Evolutionary conservation across 2,113 vertebrate species (phyloP).

Genomic region (Chloropsis cyanopogon): DNA sequence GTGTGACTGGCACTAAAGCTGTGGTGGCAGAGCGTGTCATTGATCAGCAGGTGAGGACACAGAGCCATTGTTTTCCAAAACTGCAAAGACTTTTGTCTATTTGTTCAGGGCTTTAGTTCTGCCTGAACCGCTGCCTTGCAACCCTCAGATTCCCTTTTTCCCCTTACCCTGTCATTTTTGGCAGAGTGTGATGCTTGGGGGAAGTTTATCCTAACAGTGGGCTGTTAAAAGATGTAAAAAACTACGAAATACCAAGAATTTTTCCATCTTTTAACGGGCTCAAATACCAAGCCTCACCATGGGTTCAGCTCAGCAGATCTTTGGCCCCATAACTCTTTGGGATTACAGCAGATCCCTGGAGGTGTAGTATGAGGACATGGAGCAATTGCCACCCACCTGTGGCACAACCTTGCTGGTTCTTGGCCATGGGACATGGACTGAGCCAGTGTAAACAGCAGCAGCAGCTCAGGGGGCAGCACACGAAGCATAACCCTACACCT

Average conservation of each 20-base stretch:
- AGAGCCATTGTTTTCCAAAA: not conserved
- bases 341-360: not conserved
- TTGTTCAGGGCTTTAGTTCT: not conserved
- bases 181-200: too few relatives aligned
- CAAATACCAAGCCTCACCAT: rapidly evolving
- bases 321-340: not conserved
- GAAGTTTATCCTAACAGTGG: not conserved
- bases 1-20: not conserved
- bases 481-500: not conserved
- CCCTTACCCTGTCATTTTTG: not conserved
- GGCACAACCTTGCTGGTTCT: conserved; percentile 3
- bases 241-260: not conserved
- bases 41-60: conserved; percentile 41
- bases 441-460: not conserved
- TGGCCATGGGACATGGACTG: not conserved
- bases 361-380: not conserved
- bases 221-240: not conserved
- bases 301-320: not conserved
- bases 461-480: not conserved
- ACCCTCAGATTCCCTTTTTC: not conserved
- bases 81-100: not conserved
- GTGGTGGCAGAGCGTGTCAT: not conserved
- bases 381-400: not conserved
- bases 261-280: not conserved
- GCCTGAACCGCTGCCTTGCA: rapidly evolving